These are phyloP conservation scores for Porites evermanni DNA, from an alignment of 92 coral and sea anemone species.

Conservation along the genomic window DNA sequence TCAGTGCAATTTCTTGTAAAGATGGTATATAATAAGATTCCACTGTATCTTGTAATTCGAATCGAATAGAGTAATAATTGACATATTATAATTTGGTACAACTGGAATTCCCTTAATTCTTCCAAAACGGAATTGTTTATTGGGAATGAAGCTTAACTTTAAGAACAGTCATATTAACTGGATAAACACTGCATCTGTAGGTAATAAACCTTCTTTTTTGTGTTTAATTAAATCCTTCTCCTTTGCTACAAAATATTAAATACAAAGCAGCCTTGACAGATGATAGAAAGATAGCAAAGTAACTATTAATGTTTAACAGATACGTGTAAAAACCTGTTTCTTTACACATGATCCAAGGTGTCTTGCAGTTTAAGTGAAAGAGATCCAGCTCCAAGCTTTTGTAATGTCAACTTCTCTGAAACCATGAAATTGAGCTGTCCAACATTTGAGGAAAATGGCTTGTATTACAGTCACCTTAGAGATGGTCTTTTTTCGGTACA, in stretches of 20 bases:
- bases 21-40: too few species aligned
- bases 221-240: conserved; percentile 4
- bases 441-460: background rate
- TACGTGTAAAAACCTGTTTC: conserved; percentile 33
- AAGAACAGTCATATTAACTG: too few species aligned
- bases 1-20: background rate
- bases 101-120: too few species aligned
- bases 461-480: background rate
- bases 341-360: conserved; percentile 3
- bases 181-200: background rate
- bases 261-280: conserved; percentile 46
- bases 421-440: background rate
- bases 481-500: background rate
- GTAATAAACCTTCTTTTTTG: conserved; percentile 27
- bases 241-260: background rate
- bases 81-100: too few species aligned
- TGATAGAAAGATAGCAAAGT: background rate
- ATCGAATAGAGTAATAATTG: too few species aligned
- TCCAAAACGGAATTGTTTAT: too few species aligned
- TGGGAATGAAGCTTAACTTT: background rate
- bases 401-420: background rate
- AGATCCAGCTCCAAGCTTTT: conserved; percentile 12
- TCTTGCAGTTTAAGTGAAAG: background rate
- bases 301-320: conserved; percentile 5
- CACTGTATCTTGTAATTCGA: too few species aligned